Evolutionary conservation across 2,797 vertebrate genomes (phyloP).

Genomic region (Hephaestus fuliginosus): DNA sequence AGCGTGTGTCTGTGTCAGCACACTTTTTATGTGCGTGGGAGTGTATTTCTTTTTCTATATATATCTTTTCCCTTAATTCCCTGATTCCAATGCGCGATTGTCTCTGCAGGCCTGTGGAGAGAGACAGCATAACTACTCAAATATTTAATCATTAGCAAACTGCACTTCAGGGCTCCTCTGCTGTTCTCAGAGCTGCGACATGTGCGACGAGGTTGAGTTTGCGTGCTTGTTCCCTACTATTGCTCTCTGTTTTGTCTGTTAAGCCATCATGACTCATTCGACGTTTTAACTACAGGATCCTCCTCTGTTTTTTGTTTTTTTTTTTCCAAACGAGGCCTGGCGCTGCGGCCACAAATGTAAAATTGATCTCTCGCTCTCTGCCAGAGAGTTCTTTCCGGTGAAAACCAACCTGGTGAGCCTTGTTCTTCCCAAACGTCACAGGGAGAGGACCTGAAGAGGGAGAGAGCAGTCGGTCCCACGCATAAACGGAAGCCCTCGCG

Average conservation of each 20-base stretch:
- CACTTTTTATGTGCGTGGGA: background rate
- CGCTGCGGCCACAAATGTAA: slow-evolving; percentile 7
- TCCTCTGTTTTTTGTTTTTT: background rate
- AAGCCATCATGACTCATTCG: background rate
- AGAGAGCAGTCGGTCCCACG: background rate
- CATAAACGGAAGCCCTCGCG: background rate
- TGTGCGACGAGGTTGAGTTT: background rate
- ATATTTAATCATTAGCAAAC: background rate
- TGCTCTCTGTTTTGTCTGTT: background rate
- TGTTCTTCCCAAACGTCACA: background rate
- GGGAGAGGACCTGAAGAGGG: background rate
- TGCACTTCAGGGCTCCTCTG: background rate
- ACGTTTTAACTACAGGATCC: slow-evolving; percentile 12
- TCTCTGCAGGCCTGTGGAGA: slow-evolving; percentile 6
- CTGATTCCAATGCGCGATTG: background rate
- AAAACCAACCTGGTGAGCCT: background rate
- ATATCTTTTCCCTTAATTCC: background rate
- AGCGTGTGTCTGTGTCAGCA: background rate
- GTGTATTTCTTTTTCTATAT: background rate
- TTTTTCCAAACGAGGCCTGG: background rate
- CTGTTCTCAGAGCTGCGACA: background rate
- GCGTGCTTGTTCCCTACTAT: too few species aligned
- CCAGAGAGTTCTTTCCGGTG: background rate
- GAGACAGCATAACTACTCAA: background rate
- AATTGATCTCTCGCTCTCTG: slow-evolving; percentile 6